A percentile compares a stretch with the other conserved stretches of the same genome.
Evolutionary conservation across 2,888 invertebrate species (phyloP).

Genomic region (Idaea aversata): DNA sequence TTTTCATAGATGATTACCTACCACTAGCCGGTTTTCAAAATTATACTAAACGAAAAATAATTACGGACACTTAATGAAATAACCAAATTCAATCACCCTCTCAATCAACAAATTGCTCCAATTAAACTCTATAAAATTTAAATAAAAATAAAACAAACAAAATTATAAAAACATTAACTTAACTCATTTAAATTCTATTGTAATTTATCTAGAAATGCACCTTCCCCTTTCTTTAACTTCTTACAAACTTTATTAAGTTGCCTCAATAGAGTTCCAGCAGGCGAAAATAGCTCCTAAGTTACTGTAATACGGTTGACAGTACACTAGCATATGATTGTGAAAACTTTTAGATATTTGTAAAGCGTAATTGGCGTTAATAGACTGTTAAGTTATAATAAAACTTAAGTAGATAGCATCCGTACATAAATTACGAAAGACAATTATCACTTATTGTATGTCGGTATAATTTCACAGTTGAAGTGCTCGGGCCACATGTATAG

Average conservation of each 20-base stretch:
- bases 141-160: conserved; percentile 72
- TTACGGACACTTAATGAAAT: neutral
- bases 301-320: conserved; percentile 30
- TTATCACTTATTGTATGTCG: conserved; percentile 61
- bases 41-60: neutral
- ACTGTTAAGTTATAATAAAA: conserved; percentile 74
- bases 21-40: neutral
- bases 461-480: conserved; percentile 55
- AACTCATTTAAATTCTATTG: conserved; percentile 71
- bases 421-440: conserved; percentile 59
- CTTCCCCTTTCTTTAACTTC: conserved; percentile 58
- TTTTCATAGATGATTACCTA: too few species aligned
- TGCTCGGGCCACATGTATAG: conserved; percentile 21
- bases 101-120: conserved; percentile 49
- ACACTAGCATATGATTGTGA: neutral
- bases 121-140: conserved; percentile 73
- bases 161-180: conserved; percentile 71
- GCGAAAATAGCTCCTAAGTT: neutral
- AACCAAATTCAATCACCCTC: neutral
- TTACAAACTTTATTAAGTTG: conserved; percentile 11
- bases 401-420: conserved; percentile 69
- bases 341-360: conserved; percentile 33
- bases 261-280: neutral
- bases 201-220: conserved; percentile 67
- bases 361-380: conserved; percentile 72